Base-by-base conservation (phyloP, 2,113 vertebrate genomes). In the Chrysochloris asiatica region DNA sequence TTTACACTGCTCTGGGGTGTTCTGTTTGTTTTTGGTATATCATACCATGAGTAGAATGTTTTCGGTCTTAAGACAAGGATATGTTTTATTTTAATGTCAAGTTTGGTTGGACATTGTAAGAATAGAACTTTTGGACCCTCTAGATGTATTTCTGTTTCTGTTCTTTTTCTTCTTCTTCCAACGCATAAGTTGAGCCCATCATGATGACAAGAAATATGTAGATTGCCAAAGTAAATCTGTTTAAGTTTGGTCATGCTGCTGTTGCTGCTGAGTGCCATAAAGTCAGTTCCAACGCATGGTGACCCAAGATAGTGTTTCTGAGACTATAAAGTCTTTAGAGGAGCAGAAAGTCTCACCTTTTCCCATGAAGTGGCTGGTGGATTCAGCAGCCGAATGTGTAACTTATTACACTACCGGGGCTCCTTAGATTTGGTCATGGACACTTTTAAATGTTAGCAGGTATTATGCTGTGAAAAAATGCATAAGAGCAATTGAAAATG, bases 71-170 rank as follows among this genome's bases (percentile, higher is more conserved):
- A n/a, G n/a, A n/a, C 59, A 36, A 89, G 10, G 36, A 5, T 21
- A 89, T 59, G 45, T 72, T 73, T 45, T 84, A 30, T 26, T 33
- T n/a, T 69, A 78, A 43, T 63, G 54, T 86, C 63, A 92, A 83
- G 48, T 92, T 93, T 89, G 21, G 12, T n/a, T 87, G 38, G 28
- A 45, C 41, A n/a, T 59, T 56, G 65, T 4, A 59, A 26, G 41
- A 90, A 52, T 77, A 61, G 11, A 19, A 54, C 6, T 78, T 76
- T 59, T 19, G 52, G 69, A 3, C n/a, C 26, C 24, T 90, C 36
- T 54, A 47, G 76, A 67, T 87, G 30, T 81, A 47, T 79, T 56
- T 80, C 47, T 94, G 16, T 77, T 79, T 81, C 48, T 89, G 24
- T 16, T 73, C 3, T 77, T 90, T 19, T 41, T 36, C 56, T 90